phyloP scores from a whole-genome alignment of 2,797 vertebrate genomes.

The Anabacerthia variegaticeps region DNA sequence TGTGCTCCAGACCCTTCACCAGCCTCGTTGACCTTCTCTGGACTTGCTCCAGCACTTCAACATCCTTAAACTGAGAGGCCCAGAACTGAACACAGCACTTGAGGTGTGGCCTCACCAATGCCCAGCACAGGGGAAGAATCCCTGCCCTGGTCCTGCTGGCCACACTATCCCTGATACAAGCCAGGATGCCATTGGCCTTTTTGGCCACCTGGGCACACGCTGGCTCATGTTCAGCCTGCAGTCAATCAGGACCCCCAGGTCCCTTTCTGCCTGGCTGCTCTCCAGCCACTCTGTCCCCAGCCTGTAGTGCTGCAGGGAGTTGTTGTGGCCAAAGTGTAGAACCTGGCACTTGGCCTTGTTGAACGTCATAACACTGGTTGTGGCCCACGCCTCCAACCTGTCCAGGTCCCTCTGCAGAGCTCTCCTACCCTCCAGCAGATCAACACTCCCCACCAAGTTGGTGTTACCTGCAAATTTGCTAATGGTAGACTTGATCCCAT shows the following conservation, averaged over 20 bases:
- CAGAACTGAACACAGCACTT: too few relatives aligned
- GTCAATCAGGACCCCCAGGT: not conserved
- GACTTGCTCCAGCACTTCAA: too few relatives aligned
- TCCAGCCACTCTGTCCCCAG: not conserved
- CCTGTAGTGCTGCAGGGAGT: not conserved
- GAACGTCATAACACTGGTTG: not conserved
- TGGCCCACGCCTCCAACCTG: not conserved
- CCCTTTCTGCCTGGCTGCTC: not conserved
- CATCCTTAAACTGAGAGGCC: too few relatives aligned
- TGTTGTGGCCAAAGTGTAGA: not conserved
- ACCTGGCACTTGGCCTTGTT: not conserved
- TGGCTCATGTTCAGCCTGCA: not conserved
- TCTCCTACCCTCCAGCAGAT: not conserved
- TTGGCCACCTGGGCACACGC: not conserved
- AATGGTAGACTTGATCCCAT: not conserved
- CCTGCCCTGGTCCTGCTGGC: not conserved
- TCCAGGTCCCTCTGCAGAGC: not conserved
- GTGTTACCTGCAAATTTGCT: not conserved
- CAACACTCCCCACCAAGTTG: not conserved
- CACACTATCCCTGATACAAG: not conserved
- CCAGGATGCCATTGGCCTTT: not conserved
- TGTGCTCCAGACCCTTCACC: too few relatives aligned
- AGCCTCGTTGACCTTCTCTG: too few relatives aligned
- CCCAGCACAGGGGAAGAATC: not conserved
- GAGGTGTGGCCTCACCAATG: not conserved